Percentiles rank a stretch among this genome's conserved stretches.
Evolutionary conservation across 1,140 invertebrate species (phyloP).

Genomic region (Aplysia californica): DNA sequence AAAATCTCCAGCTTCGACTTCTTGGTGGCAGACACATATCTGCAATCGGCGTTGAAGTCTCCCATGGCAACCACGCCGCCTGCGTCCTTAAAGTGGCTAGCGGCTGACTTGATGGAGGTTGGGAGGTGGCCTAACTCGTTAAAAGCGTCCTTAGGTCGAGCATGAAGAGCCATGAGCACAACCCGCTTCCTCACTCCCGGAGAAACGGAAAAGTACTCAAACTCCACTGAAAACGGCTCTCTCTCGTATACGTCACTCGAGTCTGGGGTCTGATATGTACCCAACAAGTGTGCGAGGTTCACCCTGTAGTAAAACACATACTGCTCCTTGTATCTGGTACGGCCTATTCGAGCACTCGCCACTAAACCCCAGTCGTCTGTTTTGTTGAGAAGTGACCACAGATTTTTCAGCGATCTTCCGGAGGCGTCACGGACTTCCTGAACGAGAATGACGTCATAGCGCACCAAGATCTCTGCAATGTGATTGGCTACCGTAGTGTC

Average conservation of each 20-base stretch:
- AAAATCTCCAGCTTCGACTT: not conserved
- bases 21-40: not conserved
- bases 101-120: not conserved
- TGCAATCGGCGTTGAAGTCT: slow-evolving; percentile 28
- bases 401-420: not conserved
- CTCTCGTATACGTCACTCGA: slow-evolving; percentile 11
- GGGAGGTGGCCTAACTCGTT: not conserved
- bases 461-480: slow-evolving; percentile 1
- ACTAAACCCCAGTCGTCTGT: not conserved
- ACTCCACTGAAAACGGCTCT: slow-evolving; percentile 17
- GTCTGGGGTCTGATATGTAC: not conserved
- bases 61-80: slow-evolving; percentile 14
- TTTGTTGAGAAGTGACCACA: not conserved
- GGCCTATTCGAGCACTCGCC: not conserved
- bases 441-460: slow-evolving; percentile 13
- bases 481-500: not conserved
- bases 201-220: slow-evolving; percentile 1
- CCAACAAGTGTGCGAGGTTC: not conserved
- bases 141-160: not conserved
- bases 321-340: slow-evolving; percentile 22
- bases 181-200: not conserved
- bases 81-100: not conserved
- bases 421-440: slow-evolving; percentile 15
- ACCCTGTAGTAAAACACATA: slow-evolving; percentile 15
- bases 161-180: slow-evolving; percentile 6